phyloP scores from a whole-genome alignment of 2,888 invertebrate species.

The Schrankia costaestrigalis region DNA sequence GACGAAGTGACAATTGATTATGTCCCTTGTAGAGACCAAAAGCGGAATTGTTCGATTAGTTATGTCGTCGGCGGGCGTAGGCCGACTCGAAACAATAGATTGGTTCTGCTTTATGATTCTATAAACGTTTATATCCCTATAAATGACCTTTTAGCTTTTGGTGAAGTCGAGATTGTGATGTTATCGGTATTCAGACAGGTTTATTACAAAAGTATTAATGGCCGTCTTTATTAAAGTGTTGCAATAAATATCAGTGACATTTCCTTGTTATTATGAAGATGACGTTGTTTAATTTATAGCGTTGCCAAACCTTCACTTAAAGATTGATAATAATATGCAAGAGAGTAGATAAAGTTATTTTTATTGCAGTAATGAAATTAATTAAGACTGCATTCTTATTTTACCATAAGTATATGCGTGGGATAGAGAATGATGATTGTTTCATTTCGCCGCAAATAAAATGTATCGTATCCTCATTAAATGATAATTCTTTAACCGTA shows the following conservation, averaged over 20 bases:
- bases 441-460: slow-evolving; percentile 35
- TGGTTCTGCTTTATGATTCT: slow-evolving; percentile 76
- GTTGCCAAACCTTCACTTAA: slow-evolving; percentile 11
- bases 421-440: slow-evolving; percentile 38
- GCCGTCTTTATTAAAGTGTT: slow-evolving; percentile 51
- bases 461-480: slow-evolving; percentile 46
- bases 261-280: slow-evolving; percentile 31
- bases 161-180: slow-evolving; percentile 66
- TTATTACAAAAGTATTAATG: slow-evolving; percentile 65
- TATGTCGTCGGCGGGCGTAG: slow-evolving; percentile 71
- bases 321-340: too few species aligned
- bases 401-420: slow-evolving; percentile 33
- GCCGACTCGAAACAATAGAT: slow-evolving; percentile 73
- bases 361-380: slow-evolving; percentile 8
- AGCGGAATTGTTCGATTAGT: slow-evolving; percentile 75
- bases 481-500: slow-evolving; percentile 40
- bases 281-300: slow-evolving; percentile 15
- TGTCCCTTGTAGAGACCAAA: slow-evolving; percentile 68
- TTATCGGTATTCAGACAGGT: slow-evolving; percentile 65
- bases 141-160: slow-evolving; percentile 75
- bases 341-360: slow-evolving; percentile 5
- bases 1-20: slow-evolving; percentile 76
- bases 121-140: slow-evolving; percentile 78
- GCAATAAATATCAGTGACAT: slow-evolving; percentile 36
- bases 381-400: slow-evolving; percentile 12